Evolutionary conservation across 2,888 invertebrate species (phyloP).

Genomic region (Caenorhabditis panamensis): DNA sequence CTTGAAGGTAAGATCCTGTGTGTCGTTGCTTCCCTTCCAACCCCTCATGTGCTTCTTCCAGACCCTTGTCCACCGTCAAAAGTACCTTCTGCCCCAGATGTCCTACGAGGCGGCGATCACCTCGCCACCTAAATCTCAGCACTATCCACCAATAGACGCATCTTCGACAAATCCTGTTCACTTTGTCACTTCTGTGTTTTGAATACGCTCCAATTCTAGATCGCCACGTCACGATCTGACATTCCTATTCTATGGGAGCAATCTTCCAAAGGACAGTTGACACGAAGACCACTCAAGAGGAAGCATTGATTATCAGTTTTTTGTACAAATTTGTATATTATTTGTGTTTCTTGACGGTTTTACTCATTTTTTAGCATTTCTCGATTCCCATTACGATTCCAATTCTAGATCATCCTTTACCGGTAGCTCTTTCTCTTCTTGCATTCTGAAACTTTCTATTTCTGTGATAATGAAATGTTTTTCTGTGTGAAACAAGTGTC

Average conservation of each 20-base stretch:
- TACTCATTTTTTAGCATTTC: neutral
- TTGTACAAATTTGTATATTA: neutral
- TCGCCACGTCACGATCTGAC: conserved; percentile 18
- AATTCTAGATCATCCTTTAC: no score
- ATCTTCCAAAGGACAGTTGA: neutral
- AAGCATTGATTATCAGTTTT: neutral
- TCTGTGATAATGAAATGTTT: no score
- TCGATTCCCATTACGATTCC: no score
- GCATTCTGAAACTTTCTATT: no score
- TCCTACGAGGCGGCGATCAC: conserved; percentile 50
- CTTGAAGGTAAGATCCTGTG: conserved; percentile 31
- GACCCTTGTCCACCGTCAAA: conserved; percentile 49
- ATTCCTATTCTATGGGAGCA: conserved; percentile 1
- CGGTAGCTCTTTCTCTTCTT: no score
- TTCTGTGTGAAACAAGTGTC: no score
- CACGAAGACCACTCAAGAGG: neutral
- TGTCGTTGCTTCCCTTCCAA: neutral
- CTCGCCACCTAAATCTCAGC: conserved; percentile 32
- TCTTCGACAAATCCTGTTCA: conserved; percentile 23
- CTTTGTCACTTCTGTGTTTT: conserved; percentile 22
- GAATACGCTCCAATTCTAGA: conserved; percentile 2
- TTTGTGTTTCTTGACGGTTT: neutral
- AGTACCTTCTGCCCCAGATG: conserved; percentile 47
- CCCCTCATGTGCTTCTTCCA: conserved; percentile 21
- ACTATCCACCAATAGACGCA: conserved; percentile 38